Evolutionary conservation across 2,113 vertebrate species (phyloP).

Genomic region (Numenius arquata): DNA sequence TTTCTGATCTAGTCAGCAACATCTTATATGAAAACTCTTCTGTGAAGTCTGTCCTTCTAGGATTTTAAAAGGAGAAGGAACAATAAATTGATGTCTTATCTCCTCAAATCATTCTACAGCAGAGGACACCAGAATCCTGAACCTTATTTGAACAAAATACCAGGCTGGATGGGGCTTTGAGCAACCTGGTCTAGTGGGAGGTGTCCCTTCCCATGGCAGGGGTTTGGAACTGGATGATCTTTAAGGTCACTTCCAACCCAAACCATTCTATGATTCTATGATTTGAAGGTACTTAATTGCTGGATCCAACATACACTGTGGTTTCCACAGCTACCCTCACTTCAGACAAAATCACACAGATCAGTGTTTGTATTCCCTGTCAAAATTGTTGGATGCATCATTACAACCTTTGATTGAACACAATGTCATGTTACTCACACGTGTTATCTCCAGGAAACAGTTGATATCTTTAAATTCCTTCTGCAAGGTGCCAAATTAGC

Average conservation of each 20-base stretch:
- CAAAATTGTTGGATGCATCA: neutral
- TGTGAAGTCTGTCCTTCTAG: neutral
- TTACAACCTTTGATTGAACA: neutral
- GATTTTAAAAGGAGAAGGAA: neutral
- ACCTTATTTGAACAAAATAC: neutral
- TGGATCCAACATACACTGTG: neutral
- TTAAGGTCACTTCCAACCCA: no score
- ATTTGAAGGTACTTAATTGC: neutral
- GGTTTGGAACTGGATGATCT: no score
- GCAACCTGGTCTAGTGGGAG: no score
- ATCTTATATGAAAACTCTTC: neutral
- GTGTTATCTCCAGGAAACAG: neutral
- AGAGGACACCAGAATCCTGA: neutral
- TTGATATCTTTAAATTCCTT: neutral
- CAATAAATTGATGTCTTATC: neutral
- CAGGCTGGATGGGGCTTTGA: no score
- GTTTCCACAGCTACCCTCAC: neutral
- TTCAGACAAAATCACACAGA: neutral
- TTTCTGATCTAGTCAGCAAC: neutral
- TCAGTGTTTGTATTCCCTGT: neutral
- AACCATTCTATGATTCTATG: no score
- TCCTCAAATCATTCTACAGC: neutral
- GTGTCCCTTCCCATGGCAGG: no score
- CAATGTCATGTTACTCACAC: neutral
- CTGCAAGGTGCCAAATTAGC: neutral